A percentile compares a stretch with the other conserved stretches of the same genome.
Conservation (phyloP, 2,797 vertebrate species). For the Trachops cirrhosus region DNA sequence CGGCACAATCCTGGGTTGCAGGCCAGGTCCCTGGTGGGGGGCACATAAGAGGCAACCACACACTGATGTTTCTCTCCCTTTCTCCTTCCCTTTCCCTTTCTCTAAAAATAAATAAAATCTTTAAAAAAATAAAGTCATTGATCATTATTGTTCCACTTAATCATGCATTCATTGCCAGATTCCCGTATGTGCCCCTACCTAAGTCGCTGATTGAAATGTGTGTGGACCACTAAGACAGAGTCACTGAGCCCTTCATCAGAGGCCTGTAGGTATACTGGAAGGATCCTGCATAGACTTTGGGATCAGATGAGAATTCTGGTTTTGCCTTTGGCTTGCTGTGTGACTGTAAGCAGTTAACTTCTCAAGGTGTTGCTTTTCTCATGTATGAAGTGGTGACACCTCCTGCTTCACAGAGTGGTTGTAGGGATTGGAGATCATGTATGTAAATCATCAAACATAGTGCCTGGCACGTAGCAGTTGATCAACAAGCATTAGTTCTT, state of each 20-base stretch:
- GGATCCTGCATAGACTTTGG: background rate
- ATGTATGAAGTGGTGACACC: background rate
- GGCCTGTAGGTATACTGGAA: background rate
- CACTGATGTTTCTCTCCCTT: too few species aligned
- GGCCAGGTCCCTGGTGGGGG: too few species aligned
- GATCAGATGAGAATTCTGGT: background rate
- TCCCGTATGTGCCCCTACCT: background rate
- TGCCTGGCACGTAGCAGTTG: background rate
- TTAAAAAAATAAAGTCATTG: background rate
- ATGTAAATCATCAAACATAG: background rate
- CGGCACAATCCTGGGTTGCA: too few species aligned
- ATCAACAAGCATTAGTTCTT: background rate
- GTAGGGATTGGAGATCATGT: background rate
- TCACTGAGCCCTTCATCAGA: background rate
- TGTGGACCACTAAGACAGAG: background rate
- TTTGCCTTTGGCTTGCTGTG: background rate
- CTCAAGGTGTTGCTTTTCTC: background rate
- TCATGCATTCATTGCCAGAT: background rate
- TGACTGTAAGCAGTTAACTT: background rate
- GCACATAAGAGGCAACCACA: too few species aligned
- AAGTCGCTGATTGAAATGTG: background rate
- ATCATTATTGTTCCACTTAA: background rate
- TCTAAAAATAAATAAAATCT: too few species aligned
- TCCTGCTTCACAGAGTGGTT: background rate
- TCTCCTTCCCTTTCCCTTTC: too few species aligned